phyloP scores from a whole-genome alignment of 2,113 vertebrate species.

The Meriones unguiculatus region DNA sequence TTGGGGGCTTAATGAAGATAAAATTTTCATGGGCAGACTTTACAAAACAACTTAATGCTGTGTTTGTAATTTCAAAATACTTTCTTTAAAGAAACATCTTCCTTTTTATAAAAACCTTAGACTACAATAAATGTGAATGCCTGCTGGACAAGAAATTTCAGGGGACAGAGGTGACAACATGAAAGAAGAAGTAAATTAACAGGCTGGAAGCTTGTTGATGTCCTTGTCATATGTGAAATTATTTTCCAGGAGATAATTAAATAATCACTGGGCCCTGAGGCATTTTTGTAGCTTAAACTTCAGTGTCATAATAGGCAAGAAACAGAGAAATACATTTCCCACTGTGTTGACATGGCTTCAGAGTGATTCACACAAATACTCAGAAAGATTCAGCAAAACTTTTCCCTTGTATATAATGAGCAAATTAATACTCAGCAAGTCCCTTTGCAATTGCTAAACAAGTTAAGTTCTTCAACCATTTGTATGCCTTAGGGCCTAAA shows the following conservation, averaged over 20 bases:
- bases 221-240: conserved; percentile 51
- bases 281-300: conserved; percentile 56
- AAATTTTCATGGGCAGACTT: conserved; percentile 20
- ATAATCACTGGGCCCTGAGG: conserved; percentile 31
- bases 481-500: neutral
- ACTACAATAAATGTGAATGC: neutral
- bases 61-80: neutral
- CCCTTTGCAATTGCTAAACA: neutral
- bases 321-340: conserved; percentile 25
- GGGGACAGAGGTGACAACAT: neutral
- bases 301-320: neutral
- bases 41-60: neutral
- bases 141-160: neutral
- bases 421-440: conserved; percentile 23
- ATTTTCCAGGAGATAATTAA: conserved; percentile 68
- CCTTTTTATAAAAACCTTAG: conserved; percentile 1
- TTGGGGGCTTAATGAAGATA: neutral
- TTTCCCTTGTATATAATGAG: neutral
- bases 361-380: conserved; percentile 9
- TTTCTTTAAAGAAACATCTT: conserved; percentile 12
- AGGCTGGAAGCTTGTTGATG: neutral
- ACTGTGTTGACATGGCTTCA: neutral
- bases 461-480: conserved; percentile 4
- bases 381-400: conserved; percentile 9
- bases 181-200: conserved; percentile 12